Base-by-base conservation (phyloP, 2,113 vertebrate species). In the Phylloscopus trochiloides region DNA sequence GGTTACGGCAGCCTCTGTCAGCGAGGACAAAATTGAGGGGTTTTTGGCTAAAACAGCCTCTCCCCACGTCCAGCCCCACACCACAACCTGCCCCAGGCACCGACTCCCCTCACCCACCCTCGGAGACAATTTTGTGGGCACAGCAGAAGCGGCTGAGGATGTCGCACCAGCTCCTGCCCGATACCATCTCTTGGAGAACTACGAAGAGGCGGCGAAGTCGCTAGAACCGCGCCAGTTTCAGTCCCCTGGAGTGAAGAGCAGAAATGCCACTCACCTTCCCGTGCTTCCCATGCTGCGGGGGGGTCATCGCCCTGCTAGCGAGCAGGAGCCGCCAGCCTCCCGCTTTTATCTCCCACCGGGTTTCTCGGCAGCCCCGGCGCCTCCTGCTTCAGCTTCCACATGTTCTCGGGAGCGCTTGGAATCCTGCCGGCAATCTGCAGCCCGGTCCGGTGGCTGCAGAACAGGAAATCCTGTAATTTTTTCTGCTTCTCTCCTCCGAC, bases 401-500 rank as follows among this genome's bases (percentile, higher is more conserved):
- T 93, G 92, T 58, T 74, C 34, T 32, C 7, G 2, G 2, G 82
- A 82, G 82, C 8, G 1, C 93, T 10, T 88, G 88, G 82, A 77
- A 71, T 71, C 72, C 88, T 11, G 78, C 75, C 21, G 75, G 90
- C 92, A 84, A 84, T 90, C 96, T 88, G 94, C 92, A 94, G 78
- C 67, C 68, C 59, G 4, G 72, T 18, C 13, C 52, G 14, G 88
- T 47, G 92, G 72, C 86, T 91, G 92, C 75, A 84, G 28, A 68
- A 75, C 90, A 97, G 97, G 97, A 97, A 97, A 96, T 96, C 95
- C 95, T 96, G 86, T 71, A 54, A 36, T 36, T 36, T 36, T 36
- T 89, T 92, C 93, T 54, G 16, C 51, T 87, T 87, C 91, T 85
- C 89, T 22, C 52, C 28, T 10, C 66, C 29, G 3, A 3, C 59